These are phyloP conservation scores for Podotricha telesiphe DNA, from an alignment of 2,888 invertebrate genomes.

Conservation along the genomic window DNA sequence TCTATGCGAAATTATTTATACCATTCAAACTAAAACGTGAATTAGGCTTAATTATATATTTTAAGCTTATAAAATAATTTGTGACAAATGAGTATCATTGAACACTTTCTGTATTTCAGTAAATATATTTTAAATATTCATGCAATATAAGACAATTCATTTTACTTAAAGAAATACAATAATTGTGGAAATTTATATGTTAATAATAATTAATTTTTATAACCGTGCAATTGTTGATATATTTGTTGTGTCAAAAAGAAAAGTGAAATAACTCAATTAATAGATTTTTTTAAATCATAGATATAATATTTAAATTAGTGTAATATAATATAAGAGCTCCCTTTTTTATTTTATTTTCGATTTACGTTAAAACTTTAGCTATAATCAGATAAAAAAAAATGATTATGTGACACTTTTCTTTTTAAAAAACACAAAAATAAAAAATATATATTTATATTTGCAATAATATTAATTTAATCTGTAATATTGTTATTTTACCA, in stretches of 20 bases:
- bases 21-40: neutral
- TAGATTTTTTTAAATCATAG: no score
- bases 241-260: neutral
- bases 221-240: neutral
- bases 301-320: no score
- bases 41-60: neutral
- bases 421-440: no score
- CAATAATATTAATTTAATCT: no score
- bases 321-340: no score
- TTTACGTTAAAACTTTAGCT: no score
- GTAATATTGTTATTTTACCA: neutral
- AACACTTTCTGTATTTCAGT: conserved; percentile 12
- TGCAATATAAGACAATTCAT: neutral
- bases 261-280: neutral
- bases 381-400: no score
- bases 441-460: no score
- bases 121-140: conserved; percentile 1
- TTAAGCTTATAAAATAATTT: conserved; percentile 28
- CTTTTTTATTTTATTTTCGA: no score
- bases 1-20: conserved; percentile 2
- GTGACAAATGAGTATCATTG: conserved; percentile 40
- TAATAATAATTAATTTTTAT: neutral
- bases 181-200: neutral
- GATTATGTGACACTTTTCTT: no score
- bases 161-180: conserved; percentile 2